Conservation (phyloP, 1,140 invertebrate species). For the Sarcophaga bullata region DNA sequence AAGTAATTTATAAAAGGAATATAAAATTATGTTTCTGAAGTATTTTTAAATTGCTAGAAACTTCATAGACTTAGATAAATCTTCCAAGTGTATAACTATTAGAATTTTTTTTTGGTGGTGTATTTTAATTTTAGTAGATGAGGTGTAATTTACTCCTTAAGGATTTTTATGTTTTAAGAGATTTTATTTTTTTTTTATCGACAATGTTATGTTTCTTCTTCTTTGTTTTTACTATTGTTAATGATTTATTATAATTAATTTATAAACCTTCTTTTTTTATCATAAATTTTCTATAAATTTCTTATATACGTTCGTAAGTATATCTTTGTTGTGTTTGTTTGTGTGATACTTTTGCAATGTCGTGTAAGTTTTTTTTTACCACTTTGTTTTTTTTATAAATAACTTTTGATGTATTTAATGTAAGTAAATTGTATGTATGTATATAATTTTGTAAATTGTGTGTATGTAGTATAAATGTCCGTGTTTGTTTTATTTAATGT, state of each 20-base stretch:
- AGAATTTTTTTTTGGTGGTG: no score
- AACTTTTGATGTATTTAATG: constrained; percentile 20
- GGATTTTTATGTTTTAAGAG: neutral
- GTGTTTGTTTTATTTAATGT: constrained; percentile 10
- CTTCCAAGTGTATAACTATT: no score
- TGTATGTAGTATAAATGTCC: neutral
- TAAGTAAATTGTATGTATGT: constrained; percentile 26
- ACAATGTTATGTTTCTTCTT: constrained; percentile 7
- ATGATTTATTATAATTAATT: constrained; percentile 22
- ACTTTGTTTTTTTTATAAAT: neutral
- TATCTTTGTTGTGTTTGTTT: neutral
- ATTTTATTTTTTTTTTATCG: neutral
- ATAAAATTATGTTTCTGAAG: no score
- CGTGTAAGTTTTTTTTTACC: no score
- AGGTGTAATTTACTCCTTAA: no score
- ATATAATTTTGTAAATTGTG: neutral
- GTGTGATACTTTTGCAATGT: no score
- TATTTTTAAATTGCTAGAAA: no score
- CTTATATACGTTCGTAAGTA: constrained; percentile 14
- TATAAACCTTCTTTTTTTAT: constrained; percentile 3
- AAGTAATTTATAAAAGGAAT: no score
- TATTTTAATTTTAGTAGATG: no score
- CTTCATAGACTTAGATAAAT: no score
- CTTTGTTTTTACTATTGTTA: neutral
- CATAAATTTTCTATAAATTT: constrained; percentile 28